Evolutionary conservation across 2,113 vertebrate species (phyloP), one percentile per base, ranked within the genome.

Genomic region (Brachyhypopomus occidentalis): DNA sequence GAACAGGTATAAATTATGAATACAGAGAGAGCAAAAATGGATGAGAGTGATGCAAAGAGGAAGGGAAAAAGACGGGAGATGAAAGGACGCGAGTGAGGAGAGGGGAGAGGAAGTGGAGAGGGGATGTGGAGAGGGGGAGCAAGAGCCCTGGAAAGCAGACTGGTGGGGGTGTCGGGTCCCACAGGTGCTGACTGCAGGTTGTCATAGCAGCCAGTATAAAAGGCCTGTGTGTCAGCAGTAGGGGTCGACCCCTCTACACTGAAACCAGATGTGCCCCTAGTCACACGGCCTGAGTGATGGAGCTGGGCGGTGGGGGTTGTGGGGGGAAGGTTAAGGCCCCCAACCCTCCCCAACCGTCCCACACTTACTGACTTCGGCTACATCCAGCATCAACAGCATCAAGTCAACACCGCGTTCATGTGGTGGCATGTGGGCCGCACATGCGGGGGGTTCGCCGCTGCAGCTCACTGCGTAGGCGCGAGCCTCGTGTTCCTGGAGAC

Each of bases 1-100:
- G 71, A 22, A 22, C 11, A 36, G 82, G 79, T 80, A 84, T 72
- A 83, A 77, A 78, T 62, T 85, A 81, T 78, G 72, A 69, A 84
- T 87, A 87, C 82, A 88, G 73, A 36, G 14, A 59, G 80, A 63
- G 62, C 84, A 84, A 83, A 88, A 88, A 86, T 89, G 84, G 79
- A 19, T 25, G 34, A 45, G 36, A 17, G 25, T 23, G n/a, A 62
- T 22, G 59, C n/a, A 8, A 41, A 59, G 34, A 30, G 38, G 41
- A 19, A 45, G 34, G 11, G 22, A 9, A 77, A 30, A 30, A 30
- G 30, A 30, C 30, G 7, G 56, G 58, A 52, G 73, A 75, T 30
- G 30, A 30, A 30, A 30, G 30, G 30, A 30, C 3, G 30, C 3
- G 30, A 30, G 30, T 30, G 30, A 30, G 30, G 30, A 30, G 30